Conservation (phyloP, 53 echinoderm and acorn worm genomes). For the Pentamera pediparva region DNA sequence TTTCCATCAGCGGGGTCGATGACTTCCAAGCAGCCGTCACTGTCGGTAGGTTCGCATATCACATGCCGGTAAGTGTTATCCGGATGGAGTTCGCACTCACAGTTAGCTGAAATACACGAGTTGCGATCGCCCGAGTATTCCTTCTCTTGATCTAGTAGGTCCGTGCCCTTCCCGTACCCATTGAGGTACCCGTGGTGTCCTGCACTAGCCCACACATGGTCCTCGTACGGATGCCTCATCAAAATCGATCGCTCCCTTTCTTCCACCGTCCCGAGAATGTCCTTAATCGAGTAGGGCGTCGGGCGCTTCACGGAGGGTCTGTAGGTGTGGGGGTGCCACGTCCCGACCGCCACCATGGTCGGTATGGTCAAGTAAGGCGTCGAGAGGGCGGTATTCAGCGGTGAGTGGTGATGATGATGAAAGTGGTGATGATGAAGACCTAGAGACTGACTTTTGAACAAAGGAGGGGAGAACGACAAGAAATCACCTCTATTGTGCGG, state of each 20-base stretch:
- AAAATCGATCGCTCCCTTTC: slow-evolving; percentile 14
- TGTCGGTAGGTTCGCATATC: slow-evolving; percentile 8
- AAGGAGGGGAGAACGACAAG: slow-evolving; percentile 12
- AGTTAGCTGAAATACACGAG: slow-evolving; percentile 13
- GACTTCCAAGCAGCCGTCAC: neutral
- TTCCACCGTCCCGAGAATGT: slow-evolving; percentile 61
- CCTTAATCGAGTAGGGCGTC: slow-evolving; percentile 87
- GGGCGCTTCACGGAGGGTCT: slow-evolving; percentile 76
- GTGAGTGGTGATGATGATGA: slow-evolving; percentile 27
- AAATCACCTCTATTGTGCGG: slow-evolving; percentile 24
- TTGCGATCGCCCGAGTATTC: neutral
- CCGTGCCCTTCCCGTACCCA: neutral
- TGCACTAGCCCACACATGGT: slow-evolving; percentile 18
- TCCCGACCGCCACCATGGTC: slow-evolving; percentile 80
- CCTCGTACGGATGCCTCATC: slow-evolving; percentile 20
- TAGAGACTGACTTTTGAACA: slow-evolving; percentile 19
- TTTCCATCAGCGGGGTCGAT: neutral
- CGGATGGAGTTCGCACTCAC: neutral
- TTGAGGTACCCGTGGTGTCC: slow-evolving; percentile 15
- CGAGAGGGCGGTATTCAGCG: slow-evolving; percentile 43
- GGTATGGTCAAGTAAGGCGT: slow-evolving; percentile 58
- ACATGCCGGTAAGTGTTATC: slow-evolving; percentile 20
- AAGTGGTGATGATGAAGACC: slow-evolving; percentile 26
- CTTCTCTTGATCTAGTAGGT: neutral
- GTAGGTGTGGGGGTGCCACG: slow-evolving; percentile 99